Evolutionary conservation across 2,888 invertebrate genomes (phyloP), one percentile per base, ranked within the genome.

Genomic region (Gastracanthus pulcherrimus): DNA sequence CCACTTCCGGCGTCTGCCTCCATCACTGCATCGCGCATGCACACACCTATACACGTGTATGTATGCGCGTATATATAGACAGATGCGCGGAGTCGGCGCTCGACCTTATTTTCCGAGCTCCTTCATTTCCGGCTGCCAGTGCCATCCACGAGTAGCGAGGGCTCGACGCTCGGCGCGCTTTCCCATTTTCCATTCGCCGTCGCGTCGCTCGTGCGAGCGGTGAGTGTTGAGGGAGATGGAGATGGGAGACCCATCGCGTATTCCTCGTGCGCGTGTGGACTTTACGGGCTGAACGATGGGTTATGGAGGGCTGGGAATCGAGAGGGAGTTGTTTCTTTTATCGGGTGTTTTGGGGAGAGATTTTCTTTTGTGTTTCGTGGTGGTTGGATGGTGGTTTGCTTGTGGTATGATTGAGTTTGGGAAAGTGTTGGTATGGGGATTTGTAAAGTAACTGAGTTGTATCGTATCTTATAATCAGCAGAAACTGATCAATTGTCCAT

Each of bases 71-170:
- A n/a, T n/a, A n/a, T n/a, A 60, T 31, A 19, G 19, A 51, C 38
- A 64, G n/a, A 55, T 55, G 34, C 62, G 19, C 34, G 36, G 48
- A 70, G 55, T 5, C 48, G 19, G 23, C 64, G 70, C 58, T 71
- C 82, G 78, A 78, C 79, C 82, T 82, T 79, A 79, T 79, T 79
- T 79, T 79, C 72, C 62, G 23, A 76, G 69, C 76, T 60, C 64
- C 76, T 80, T 82, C 80, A 82, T 82, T 82, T 82, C 82, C 82
- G 70, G 60, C 82, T 79, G 80, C 82, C 82, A 78, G 64, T 64
- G 36, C 64, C 82, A 81, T 81, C 67, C 72, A 34, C 66, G 69
- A 48, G 51, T n/a, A n/a, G 7, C 64, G 71, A 23, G 9, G 45
- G 16, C 45, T 48, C 2, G 23, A 19, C 36, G 48, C 23, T 60